phyloP scores from a whole-genome alignment of 2,888 invertebrate species.

The Mechanitis messenoides region DNA sequence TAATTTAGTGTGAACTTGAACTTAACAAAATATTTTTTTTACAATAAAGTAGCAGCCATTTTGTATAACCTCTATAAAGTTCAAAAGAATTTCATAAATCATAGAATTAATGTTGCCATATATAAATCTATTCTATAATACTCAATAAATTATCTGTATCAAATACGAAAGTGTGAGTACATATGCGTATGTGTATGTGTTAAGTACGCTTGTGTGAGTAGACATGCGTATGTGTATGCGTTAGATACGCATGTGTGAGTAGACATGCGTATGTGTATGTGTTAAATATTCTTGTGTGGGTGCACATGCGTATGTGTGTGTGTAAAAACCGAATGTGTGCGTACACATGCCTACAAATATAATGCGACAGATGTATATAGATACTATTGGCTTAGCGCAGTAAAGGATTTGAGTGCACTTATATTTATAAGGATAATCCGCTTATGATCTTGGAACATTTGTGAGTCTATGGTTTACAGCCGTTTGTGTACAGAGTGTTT shows the following conservation, averaged over 20 bases:
- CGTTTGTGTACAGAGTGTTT: constrained; percentile 38
- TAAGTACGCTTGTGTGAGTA: no score
- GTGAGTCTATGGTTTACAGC: constrained; percentile 34
- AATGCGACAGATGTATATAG: constrained; percentile 16
- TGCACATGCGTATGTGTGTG: no score
- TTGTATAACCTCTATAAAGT: constrained; percentile 16
- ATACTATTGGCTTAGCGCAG: constrained; percentile 11
- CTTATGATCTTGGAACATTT: constrained; percentile 40
- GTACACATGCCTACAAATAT: constrained; percentile 12
- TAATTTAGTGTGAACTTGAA: not conserved
- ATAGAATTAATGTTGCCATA: constrained; percentile 29
- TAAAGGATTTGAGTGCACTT: constrained; percentile 45
- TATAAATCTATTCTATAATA: constrained; percentile 27
- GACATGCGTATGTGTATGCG: no score
- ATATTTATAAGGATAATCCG: constrained; percentile 68
- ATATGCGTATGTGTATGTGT: no score
- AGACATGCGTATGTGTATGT: no score
- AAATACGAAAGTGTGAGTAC: not conserved
- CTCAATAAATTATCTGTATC: constrained; percentile 27
- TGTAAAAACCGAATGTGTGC: not conserved
- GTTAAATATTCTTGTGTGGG: no score
- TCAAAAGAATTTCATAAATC: constrained; percentile 28
- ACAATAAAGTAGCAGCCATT: constrained; percentile 10
- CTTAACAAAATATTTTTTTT: constrained; percentile 9
- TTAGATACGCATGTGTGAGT: no score